phyloP scores from a whole-genome alignment of 2,113 vertebrate species.

The Orthonyx spaldingii region DNA sequence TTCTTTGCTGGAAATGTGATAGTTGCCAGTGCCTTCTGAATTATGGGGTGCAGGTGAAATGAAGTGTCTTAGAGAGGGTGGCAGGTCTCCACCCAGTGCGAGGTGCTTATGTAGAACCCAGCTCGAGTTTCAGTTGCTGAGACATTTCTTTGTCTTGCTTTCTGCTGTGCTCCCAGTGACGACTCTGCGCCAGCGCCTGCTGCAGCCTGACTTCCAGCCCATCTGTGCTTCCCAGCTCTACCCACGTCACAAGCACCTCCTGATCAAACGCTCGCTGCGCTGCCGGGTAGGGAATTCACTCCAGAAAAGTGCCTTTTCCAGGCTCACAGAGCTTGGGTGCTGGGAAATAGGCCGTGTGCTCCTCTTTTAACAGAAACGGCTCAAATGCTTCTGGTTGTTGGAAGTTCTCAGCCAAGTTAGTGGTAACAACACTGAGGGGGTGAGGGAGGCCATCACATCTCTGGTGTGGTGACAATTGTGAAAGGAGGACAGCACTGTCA shows the following conservation, averaged over 20 bases:
- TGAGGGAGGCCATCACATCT: background rate
- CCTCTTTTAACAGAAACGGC: background rate
- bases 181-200: conserved; percentile 90
- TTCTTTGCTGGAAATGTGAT: background rate
- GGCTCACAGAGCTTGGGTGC: background rate
- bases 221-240: conserved; percentile 92
- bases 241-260: conserved; percentile 94
- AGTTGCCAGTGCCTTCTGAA: background rate
- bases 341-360: background rate
- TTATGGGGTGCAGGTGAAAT: background rate
- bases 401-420: background rate
- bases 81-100: fast-evolving
- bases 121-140: background rate
- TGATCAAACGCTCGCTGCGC: conserved; percentile 96
- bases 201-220: conserved; percentile 95
- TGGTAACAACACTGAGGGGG: background rate
- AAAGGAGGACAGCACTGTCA: background rate
- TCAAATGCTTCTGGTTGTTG: background rate
- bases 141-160: background rate
- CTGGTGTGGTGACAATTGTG: background rate
- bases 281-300: conserved; percentile 80
- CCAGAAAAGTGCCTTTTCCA: background rate
- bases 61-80: background rate
- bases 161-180: conserved; percentile 77
- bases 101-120: background rate